phyloP scores from a whole-genome alignment of 2,797 vertebrate species.

The Darevskia mixta region DNA sequence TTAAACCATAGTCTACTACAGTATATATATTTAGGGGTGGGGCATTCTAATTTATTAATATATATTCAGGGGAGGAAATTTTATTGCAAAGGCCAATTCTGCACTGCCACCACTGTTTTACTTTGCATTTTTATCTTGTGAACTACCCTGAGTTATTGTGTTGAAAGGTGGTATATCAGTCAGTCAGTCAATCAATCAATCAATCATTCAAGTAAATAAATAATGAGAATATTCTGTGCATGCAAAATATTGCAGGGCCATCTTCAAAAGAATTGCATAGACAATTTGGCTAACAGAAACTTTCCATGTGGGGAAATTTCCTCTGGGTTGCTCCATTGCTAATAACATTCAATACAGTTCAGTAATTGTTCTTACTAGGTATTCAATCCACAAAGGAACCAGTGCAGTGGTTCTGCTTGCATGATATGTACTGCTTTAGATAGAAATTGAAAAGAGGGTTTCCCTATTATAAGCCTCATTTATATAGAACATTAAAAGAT shows the following conservation, averaged over 20 bases:
- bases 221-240: background rate
- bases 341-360: slow-evolving; percentile 45
- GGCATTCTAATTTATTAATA: too few species aligned
- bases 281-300: slow-evolving; percentile 66
- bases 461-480: slow-evolving; percentile 57
- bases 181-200: too few species aligned
- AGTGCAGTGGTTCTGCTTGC: background rate
- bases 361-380: slow-evolving; percentile 45
- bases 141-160: too few species aligned
- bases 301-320: slow-evolving; percentile 61
- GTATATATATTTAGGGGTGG: too few species aligned
- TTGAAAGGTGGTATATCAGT: too few species aligned
- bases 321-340: slow-evolving; percentile 42
- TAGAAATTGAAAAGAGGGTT: slow-evolving; percentile 60
- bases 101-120: background rate
- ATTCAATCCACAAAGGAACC: slow-evolving; percentile 55
- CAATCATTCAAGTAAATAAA: too few species aligned
- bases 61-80: too few species aligned
- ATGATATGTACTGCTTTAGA: slow-evolving; percentile 49
- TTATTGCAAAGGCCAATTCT: too few species aligned
- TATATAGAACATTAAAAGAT: slow-evolving; percentile 45
- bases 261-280: slow-evolving; percentile 56
- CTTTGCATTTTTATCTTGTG: too few species aligned
- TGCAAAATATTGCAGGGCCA: background rate
- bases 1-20: too few species aligned